Base-by-base conservation (phyloP, 2,797 vertebrate genomes). In the Podarcis siculus region DNA sequence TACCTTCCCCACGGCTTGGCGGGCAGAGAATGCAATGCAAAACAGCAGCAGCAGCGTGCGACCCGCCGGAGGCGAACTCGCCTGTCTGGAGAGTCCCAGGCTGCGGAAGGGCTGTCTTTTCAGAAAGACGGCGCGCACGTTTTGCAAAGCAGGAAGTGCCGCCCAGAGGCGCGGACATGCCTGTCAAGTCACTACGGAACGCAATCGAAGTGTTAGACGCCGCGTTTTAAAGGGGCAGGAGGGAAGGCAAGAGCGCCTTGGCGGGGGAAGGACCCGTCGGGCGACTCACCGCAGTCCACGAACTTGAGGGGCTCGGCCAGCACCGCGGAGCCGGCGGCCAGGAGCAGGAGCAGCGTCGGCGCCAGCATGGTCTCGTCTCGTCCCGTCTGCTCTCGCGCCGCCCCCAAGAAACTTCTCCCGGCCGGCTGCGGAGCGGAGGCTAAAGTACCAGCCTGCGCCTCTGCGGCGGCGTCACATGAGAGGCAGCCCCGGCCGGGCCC, bases 261-360 rank as follows among this genome's bases (percentile, higher is more conserved):
- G 27, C 23, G 12, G 3, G 13, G 2, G 19, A 30, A 23, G 72
- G 42, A 42, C 8, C 8, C 42, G 42, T 42, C 42, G 8, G 32
- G 6, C 8, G 76, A 45, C 95, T 93, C 90, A 95, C 95, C 95
- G 66, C 95, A 95, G 82, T 95, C 95, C 6, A 89, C 1, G 85
- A 93, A 95, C 58, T 72, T 92, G 3, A 95, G 90, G 3, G 95
- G 94, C 80, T 95, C 94, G 13, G 94, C 94, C 88, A 91, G 45
- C 15, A 39, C 92, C 17, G 49, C 93, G 8, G 90, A 27, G 23
- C 88, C 49, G 76, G 93, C 87, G 5, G 42, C 91, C 86, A 95
- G 69, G 2, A 95, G 76, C 86, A 95, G 19, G 1, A 64, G 39
- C 55, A 83, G 39, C 3, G 69, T 25, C 61, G 71, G 23, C 13